Conservation (phyloP, 1,140 invertebrate genomes). For the Ladona fulva region DNA sequence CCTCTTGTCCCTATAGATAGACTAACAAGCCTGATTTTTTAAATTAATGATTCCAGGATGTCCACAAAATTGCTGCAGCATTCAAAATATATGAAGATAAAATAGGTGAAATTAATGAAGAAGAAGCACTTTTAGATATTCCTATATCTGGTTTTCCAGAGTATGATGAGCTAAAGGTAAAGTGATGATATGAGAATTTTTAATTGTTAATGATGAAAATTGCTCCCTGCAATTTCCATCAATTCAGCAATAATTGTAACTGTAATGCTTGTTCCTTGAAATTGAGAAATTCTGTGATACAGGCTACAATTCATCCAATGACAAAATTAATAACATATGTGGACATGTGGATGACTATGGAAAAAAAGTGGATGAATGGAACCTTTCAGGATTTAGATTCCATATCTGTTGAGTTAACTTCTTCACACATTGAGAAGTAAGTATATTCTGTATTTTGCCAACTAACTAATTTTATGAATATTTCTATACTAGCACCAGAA, state of each 20-base stretch:
- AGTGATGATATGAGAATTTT: too few species aligned
- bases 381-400: slow-evolving; percentile 74
- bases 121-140: slow-evolving; percentile 78
- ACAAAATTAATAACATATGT: background rate
- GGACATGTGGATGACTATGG: slow-evolving; percentile 66
- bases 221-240: too few species aligned
- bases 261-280: background rate
- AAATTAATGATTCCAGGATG: slow-evolving; percentile 42
- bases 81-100: slow-evolving; percentile 62
- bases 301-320: background rate
- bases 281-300: background rate
- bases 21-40: too few species aligned
- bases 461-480: too few species aligned
- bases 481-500: too few species aligned
- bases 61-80: slow-evolving; percentile 61
- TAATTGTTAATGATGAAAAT: too few species aligned
- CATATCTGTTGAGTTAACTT: slow-evolving; percentile 56
- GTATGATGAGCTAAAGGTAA: slow-evolving; percentile 56
- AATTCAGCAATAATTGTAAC: too few species aligned
- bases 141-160: slow-evolving; percentile 60
- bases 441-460: background rate
- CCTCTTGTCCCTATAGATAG: too few species aligned
- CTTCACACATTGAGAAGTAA: background rate
- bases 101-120: slow-evolving; percentile 78
- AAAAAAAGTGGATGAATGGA: slow-evolving; percentile 85